These are phyloP conservation scores for Ophonus ardosiacus DNA, from an alignment of 2,888 invertebrate species.

Conservation along the genomic window DNA sequence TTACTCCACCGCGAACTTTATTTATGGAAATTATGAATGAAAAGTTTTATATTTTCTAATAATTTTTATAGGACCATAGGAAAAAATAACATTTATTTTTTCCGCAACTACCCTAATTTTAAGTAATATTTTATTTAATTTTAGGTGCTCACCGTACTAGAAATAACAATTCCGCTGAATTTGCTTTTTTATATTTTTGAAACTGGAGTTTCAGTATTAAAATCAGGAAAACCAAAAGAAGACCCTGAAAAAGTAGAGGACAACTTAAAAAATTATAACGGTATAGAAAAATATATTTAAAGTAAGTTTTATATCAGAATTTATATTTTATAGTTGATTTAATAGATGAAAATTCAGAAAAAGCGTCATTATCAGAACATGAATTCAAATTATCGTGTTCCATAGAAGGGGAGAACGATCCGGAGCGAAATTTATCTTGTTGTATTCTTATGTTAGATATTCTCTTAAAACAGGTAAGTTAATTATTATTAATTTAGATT, in stretches of 20 bases:
- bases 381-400: constrained; percentile 80
- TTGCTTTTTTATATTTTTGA: constrained; percentile 94
- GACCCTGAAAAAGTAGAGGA: constrained; percentile 72
- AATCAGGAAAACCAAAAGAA: constrained; percentile 74
- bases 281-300: constrained; percentile 22
- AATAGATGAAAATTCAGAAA: constrained; percentile 83
- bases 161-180: constrained; percentile 92
- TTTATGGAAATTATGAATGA: too few species aligned
- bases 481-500: neutral
- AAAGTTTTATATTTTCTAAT: too few species aligned
- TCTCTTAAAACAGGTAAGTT: constrained; percentile 89
- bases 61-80: too few species aligned
- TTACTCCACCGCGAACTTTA: too few species aligned
- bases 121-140: constrained; percentile 67
- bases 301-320: constrained; percentile 47
- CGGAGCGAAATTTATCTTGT: constrained; percentile 91
- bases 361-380: constrained; percentile 84
- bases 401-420: constrained; percentile 84
- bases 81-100: too few species aligned
- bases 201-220: constrained; percentile 89
- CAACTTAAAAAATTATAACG: constrained; percentile 4
- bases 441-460: constrained; percentile 98
- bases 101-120: too few species aligned
- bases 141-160: constrained; percentile 90
- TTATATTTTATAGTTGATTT: constrained; percentile 78